phyloP scores from a whole-genome alignment of 2,888 invertebrate genomes.

The Catocala sponsa region DNA sequence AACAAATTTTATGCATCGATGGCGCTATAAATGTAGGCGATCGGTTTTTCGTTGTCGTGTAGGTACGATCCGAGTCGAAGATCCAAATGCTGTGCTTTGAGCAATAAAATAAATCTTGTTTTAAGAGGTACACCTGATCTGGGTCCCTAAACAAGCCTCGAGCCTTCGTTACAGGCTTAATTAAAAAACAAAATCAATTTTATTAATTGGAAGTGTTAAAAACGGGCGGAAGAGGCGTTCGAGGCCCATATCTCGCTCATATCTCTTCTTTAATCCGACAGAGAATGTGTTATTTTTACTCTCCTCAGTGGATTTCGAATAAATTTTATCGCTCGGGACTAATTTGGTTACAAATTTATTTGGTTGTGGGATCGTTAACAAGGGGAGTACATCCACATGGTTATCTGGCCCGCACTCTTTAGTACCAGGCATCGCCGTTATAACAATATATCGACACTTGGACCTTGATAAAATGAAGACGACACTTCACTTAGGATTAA shows the following conservation, averaged over 20 bases:
- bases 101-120: constrained; percentile 86
- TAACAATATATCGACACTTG: constrained; percentile 86
- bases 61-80: constrained; percentile 65
- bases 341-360: constrained; percentile 89
- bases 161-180: constrained; percentile 83
- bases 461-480: constrained; percentile 85
- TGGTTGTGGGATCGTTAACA: constrained; percentile 87
- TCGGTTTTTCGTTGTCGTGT: constrained; percentile 65
- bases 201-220: constrained; percentile 89
- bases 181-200: constrained; percentile 88
- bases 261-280: constrained; percentile 87
- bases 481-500: constrained; percentile 85
- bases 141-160: constrained; percentile 77
- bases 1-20: constrained; percentile 69
- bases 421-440: constrained; percentile 81
- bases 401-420: constrained; percentile 83
- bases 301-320: constrained; percentile 86
- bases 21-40: constrained; percentile 72
- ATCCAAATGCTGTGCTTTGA: constrained; percentile 78
- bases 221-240: constrained; percentile 85
- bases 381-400: constrained; percentile 83
- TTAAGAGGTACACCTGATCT: constrained; percentile 83
- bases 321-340: constrained; percentile 87
- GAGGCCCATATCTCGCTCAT: constrained; percentile 81
- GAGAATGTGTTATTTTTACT: constrained; percentile 88